Evolutionary conservation across 2,797 vertebrate species (phyloP), one percentile per base, ranked within the genome.

Genomic region (Taenioides sp.): DNA sequence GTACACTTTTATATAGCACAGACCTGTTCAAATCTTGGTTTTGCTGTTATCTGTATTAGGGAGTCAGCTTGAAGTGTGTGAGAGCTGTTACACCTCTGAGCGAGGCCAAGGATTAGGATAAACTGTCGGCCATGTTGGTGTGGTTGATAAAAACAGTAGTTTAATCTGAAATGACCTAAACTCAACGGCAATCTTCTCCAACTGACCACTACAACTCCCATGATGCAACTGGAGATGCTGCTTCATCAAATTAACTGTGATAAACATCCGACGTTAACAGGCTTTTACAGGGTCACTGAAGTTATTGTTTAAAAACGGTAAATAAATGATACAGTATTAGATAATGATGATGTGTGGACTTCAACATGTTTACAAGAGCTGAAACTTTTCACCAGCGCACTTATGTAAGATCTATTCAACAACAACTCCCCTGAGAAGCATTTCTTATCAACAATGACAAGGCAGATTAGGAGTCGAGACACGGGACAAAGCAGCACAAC

Each of bases 31-130:
- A 11, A 43, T 43, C 40, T 43, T 34, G 7, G 7, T 9, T 43
- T 43, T 43, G 40, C 54, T 23, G 22, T 10, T 10, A 22, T 57
- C 22, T 23, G 22, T 18, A 11, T 23, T 22, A 57, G 7, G 17
- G 23, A 59, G 25, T 28, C 12, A 3, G 6, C 23, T 16, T 25
- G 57, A 5, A 59, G 22, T 17, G 60, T 58, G 28, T 73, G n/a
- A n/a, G n/a, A n/a, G n/a, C n/a, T n/a, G 70, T 80, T 82, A 76
- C 69, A 72, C 7, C 9, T 86, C 80, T 75, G 76, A 67, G 83
- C 74, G 75, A 67, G 83, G 80, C 84, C 80, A 87, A 76, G 82
- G 83, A 87, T 89, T 87, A 88, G 74, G 60, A 80, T 84, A 89
- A 86, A 63, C 84, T 83, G 77, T 77, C 75, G 75, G 67, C 72